phyloP scores from a whole-genome alignment of 2,888 invertebrate species.

The Drosophila atripex region DNA sequence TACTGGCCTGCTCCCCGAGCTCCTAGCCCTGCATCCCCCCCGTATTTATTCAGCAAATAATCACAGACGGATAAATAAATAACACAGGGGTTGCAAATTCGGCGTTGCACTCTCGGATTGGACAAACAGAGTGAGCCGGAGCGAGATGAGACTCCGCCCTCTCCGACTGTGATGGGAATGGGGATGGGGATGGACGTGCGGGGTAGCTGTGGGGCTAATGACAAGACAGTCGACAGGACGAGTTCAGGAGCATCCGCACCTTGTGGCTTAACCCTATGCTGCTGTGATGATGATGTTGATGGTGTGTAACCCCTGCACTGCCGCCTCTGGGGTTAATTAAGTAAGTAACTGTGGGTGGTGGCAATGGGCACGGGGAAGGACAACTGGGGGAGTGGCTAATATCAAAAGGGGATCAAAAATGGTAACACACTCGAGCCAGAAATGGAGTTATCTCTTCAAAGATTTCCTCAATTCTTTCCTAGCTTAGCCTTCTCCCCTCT shows the following conservation, averaged over 20 bases:
- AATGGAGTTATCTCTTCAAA: constrained; percentile 2
- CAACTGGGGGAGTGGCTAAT: constrained; percentile 45
- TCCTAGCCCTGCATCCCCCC: constrained; percentile 7
- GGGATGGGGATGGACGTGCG: constrained; percentile 1
- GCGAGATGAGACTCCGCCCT: constrained; percentile 49
- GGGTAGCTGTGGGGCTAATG: constrained; percentile 33
- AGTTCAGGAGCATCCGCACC: constrained; percentile 19
- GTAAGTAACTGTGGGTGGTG: constrained; percentile 58
- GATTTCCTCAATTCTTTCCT: neutral
- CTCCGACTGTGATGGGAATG: constrained; percentile 1
- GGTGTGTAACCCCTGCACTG: constrained; percentile 66
- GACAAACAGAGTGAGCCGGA: constrained; percentile 29
- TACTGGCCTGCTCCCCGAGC: constrained; percentile 6
- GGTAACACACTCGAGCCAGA: constrained; percentile 10
- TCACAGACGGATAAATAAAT: constrained; percentile 49
- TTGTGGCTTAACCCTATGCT: neutral
- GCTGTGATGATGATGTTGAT: neutral
- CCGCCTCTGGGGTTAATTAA: constrained; percentile 75
- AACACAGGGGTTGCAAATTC: constrained; percentile 58
- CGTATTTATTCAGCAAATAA: constrained; percentile 66
- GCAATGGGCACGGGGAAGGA: constrained; percentile 5
- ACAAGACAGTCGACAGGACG: constrained; percentile 21
- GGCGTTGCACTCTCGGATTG: constrained; percentile 49
- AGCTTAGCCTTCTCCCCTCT: neutral
- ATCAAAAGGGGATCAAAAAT: constrained; percentile 32